Conservation (phyloP, 2,888 invertebrate species). For the Hypomecis atomaria region DNA sequence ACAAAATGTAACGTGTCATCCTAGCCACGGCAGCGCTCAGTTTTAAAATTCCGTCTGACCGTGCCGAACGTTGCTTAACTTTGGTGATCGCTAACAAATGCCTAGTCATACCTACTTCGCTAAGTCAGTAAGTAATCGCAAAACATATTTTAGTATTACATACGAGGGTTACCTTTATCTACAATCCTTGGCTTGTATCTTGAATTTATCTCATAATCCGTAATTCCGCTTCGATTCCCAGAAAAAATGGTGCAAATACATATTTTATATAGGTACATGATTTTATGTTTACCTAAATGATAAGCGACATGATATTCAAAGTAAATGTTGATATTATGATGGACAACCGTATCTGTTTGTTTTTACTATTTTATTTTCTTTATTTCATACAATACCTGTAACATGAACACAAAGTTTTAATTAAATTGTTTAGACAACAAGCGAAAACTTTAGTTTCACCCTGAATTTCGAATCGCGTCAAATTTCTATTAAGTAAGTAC, state of each 20-base stretch:
- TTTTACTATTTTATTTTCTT: not conserved
- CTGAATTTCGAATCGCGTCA: conserved; percentile 12
- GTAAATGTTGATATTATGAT: not conserved
- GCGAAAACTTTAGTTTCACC: conserved; percentile 3
- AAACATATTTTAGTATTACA: not conserved
- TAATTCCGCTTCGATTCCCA: conserved; percentile 14
- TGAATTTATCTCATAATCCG: conserved; percentile 18
- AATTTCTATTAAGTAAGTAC: conserved; percentile 11
- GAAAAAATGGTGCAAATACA: conserved; percentile 4
- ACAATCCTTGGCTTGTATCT: conserved; percentile 20
- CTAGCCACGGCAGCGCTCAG: too few species aligned
- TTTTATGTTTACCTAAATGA: conserved; percentile 6
- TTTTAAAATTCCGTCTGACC: too few species aligned
- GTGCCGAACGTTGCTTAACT: too few species aligned
- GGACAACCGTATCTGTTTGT: not conserved
- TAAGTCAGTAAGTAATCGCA: not conserved
- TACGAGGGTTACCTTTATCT: conserved; percentile 3
- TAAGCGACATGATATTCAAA: conserved; percentile 3
- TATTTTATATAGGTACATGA: conserved; percentile 1
- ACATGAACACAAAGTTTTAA: not conserved
- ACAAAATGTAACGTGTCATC: too few species aligned
- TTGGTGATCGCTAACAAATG: not conserved
- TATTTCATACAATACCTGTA: not conserved
- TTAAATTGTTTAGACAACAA: conserved; percentile 10
- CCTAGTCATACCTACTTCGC: not conserved